Conservation (phyloP, 2,797 vertebrate genomes). For the Periparus ater region DNA sequence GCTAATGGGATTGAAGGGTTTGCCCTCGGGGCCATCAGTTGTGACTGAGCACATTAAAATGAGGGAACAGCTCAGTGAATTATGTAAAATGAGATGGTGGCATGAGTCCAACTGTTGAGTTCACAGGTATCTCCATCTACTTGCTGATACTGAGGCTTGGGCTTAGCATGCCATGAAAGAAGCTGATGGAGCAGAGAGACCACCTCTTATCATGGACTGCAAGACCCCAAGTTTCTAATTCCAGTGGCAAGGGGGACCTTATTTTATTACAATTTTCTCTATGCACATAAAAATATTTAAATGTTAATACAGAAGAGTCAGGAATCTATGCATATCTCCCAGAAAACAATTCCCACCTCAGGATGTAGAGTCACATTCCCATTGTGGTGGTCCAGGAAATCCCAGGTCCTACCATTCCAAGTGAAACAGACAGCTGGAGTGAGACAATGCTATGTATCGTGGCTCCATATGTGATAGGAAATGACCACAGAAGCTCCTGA, state of each 20-base stretch:
- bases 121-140: not conserved
- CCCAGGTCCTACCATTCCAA: not conserved
- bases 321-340: not conserved
- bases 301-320: not conserved
- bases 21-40: not conserved
- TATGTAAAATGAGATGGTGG: constrained; percentile 33
- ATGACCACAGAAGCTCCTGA: not conserved
- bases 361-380: not conserved
- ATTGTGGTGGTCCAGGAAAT: not conserved
- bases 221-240: not conserved
- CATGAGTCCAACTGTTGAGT: not conserved
- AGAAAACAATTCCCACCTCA: not conserved
- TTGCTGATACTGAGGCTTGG: not conserved
- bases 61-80: constrained; percentile 24
- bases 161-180: not conserved
- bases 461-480: not conserved
- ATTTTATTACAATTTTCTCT: not conserved
- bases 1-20: constrained; percentile 31
- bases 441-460: not conserved
- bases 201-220: not conserved
- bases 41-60: constrained; percentile 18
- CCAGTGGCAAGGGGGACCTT: not conserved
- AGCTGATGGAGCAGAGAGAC: not conserved
- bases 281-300: not conserved
- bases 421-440: not conserved